Evolutionary conservation across 2,888 invertebrate species (phyloP), one percentile per base, ranked within the genome.

Genomic region (Agrochola macilenta): DNA sequence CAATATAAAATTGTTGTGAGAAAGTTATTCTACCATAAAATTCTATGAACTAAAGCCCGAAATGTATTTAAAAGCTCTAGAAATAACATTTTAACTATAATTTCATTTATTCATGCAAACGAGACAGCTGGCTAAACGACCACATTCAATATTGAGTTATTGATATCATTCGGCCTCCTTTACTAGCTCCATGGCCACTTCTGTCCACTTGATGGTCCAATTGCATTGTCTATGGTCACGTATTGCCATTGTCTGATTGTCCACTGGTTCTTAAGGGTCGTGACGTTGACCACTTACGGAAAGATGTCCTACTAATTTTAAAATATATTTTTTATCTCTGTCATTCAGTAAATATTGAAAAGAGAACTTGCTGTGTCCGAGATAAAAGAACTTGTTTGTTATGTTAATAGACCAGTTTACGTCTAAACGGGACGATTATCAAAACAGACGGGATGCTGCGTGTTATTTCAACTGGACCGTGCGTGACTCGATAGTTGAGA

Each of bases 381-480:
- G 68, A 88, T 88, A 83, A 84, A 88, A 78, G 69, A 78, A 69
- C 78, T 68, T 79, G 84, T 88, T 89, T 89, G 82, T 87, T 88
- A 83, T 89, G 76, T 46, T 87, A 85, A 87, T 83, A 78, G 82
- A 89, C 87, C 89, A 88, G 91, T 93, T 92, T 91, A 89, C 79
- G 85, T 87, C 89, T 90, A 89, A 91, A 91, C 90, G 90, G 91
- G 91, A 92, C 89, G 88, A 88, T 90, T 91, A 90, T 91, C 90
- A 92, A 90, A 93, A 93, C 89, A 93, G 82, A 80, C 88, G 89
- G 94, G 95, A 96, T 95, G 95, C 96, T 96, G 96, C 65, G 86
- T 96, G 96, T 96, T 96, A 92, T 95, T 95, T 89, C 96, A 96
- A 95, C 96, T 96, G 96, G 95, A 93, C 94, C 91, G 91, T 89